These are phyloP conservation scores for Papilio gigon DNA, from an alignment of 2,888 invertebrate species.

Conservation along the genomic window DNA sequence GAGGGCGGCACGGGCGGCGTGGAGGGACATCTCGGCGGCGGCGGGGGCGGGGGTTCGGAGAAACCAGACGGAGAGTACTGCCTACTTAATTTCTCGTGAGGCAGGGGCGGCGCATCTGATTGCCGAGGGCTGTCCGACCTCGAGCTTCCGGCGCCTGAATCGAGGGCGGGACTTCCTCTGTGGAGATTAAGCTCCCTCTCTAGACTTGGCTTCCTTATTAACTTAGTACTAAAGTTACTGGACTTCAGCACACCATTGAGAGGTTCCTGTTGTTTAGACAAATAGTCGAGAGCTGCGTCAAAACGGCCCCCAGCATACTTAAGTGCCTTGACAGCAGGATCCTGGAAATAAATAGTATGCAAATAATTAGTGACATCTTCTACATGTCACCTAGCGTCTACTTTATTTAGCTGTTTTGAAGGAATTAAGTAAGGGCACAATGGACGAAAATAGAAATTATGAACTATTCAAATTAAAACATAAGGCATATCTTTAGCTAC, in stretches of 20 bases:
- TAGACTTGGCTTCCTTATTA: conserved; percentile 93
- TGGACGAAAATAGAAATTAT: not conserved
- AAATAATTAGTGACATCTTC: too few relatives aligned
- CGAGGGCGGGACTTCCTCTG: conserved; percentile 92
- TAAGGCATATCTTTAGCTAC: not conserved
- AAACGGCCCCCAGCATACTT: conserved; percentile 87
- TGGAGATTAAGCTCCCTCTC: conserved; percentile 90
- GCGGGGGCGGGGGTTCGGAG: conserved; percentile 87
- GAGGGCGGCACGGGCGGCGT: conserved; percentile 86
- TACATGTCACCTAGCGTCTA: not conserved
- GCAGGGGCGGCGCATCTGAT: conserved; percentile 82
- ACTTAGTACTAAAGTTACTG: conserved; percentile 85
- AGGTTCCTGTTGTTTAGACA: conserved; percentile 84
- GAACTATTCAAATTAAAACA: not conserved
- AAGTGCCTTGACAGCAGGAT: conserved; percentile 85
- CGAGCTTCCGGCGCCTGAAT: conserved; percentile 94
- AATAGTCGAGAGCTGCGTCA: conserved; percentile 86
- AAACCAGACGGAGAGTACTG: conserved; percentile 87
- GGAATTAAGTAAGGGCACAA: not conserved
- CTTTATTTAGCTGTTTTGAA: not conserved
- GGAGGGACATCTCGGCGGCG: conserved; percentile 88
- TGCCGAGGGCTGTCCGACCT: conserved; percentile 94
- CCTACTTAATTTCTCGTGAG: conserved; percentile 84
- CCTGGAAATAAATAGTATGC: conserved; percentile 81
- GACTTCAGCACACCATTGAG: conserved; percentile 80